Conservation (phyloP, 2,888 invertebrate genomes). For the Carpatolechia fugitivella region DNA sequence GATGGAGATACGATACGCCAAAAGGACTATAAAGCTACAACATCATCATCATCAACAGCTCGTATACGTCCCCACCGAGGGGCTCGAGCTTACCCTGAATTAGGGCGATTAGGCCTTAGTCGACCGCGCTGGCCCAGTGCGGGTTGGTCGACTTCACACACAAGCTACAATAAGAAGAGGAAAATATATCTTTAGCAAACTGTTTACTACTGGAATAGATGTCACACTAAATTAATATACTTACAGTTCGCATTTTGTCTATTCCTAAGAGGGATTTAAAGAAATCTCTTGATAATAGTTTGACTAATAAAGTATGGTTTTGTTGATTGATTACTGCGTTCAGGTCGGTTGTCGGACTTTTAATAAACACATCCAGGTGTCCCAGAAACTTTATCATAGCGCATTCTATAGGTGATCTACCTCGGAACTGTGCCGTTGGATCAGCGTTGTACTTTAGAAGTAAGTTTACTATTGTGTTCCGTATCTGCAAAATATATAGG, state of each 20-base stretch:
- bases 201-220: too few relatives aligned
- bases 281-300: conserved; percentile 41
- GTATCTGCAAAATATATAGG: conserved; percentile 36
- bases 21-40: too few relatives aligned
- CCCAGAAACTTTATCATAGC: conserved; percentile 43
- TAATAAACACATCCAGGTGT: conserved; percentile 51
- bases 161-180: too few relatives aligned
- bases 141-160: too few relatives aligned
- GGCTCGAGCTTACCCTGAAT: too few relatives aligned
- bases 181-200: too few relatives aligned
- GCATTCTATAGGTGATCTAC: conserved; percentile 50
- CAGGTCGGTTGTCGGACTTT: conserved; percentile 38
- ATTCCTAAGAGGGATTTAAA: neutral
- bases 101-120: too few relatives aligned
- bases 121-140: too few relatives aligned
- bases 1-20: too few relatives aligned
- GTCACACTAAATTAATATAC: too few relatives aligned
- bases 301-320: conserved; percentile 55
- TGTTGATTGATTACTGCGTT: conserved; percentile 52
- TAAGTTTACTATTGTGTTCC: conserved; percentile 42
- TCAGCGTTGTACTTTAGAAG: conserved; percentile 51
- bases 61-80: too few relatives aligned
- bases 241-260: neutral
- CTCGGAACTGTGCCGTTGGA: conserved; percentile 45
- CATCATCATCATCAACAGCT: too few relatives aligned